Base-by-base conservation (phyloP, 2,797 vertebrate genomes). In the Naso thynnoides region DNA sequence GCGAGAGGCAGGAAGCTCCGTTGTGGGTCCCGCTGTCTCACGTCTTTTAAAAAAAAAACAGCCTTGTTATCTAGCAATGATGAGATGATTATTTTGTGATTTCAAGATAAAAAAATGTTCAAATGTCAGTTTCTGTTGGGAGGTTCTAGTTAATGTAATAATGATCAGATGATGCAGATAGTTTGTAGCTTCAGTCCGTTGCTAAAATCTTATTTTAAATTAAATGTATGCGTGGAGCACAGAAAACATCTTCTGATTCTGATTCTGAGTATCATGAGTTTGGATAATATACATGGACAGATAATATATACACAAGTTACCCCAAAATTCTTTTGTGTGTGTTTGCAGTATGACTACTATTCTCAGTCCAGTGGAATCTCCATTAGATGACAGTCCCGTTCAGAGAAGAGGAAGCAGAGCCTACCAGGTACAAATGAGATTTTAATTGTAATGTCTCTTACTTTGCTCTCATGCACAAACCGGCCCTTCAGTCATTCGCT, bases 381-480 rank as follows among this genome's bases (percentile, higher is more conserved):
- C 83, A 18, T 57, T 84, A 73, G 85, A 87, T 13, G 81, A 87
- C 14, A 45, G 24, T 57, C 29, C 77, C 3, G 60, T 1, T 11
- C 39, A 88, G 73, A 89, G 86, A 54, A 78, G 85, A 78, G 89
- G 65, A 1, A 87, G 83, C 68, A 76, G 18, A 70, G 84, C 87
- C 19, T 92, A 89, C 61, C 93, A 93, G 91, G 91, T 92, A 73
- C 9, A 19, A 8, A 8, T 63, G 8, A 50, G 8, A n/a, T 38
- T 11, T 41, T 18, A 6, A 48, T 7, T 8, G 11, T 65, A 8
- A 41, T 5, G 5, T 49, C 2, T 8, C 3, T 41, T 16, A 26
- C 6, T 38, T 49, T 8, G 1, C 24, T n/a, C n/a, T n/a, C n/a
- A n/a, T n/a, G n/a, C n/a, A n/a, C n/a, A n/a, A n/a, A n/a, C n/a